Evolutionary conservation across 2,113 vertebrate genomes (phyloP).

Genomic region (Panurus biarmicus): DNA sequence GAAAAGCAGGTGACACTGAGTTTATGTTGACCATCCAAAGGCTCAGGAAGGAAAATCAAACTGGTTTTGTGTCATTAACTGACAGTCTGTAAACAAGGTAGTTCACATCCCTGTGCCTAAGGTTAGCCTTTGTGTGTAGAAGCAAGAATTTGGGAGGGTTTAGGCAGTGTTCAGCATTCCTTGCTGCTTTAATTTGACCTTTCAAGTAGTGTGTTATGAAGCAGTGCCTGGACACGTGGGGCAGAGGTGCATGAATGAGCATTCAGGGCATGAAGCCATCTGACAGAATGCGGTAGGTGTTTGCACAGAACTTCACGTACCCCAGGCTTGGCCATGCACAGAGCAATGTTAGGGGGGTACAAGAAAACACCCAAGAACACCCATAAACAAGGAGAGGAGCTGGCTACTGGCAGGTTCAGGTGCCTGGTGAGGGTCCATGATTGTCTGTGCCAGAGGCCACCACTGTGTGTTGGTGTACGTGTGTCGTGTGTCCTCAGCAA

Average conservation of each 20-base stretch:
- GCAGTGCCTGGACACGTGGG: not conserved
- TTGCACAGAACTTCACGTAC: not conserved
- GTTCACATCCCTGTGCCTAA: conserved; percentile 13
- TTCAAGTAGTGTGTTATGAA: not conserved
- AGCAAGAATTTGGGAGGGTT: not conserved
- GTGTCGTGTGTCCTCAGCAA: not conserved
- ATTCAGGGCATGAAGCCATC: not conserved
- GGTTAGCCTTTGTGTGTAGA: conserved; percentile 14
- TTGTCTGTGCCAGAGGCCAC: not conserved
- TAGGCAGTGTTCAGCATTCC: not conserved
- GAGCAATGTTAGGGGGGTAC: not conserved
- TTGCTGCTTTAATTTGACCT: not conserved
- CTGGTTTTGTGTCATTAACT: conserved; percentile 35
- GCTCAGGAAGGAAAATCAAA: conserved; percentile 26
- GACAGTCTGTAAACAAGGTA: conserved; percentile 33
- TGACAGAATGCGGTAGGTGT: not conserved
- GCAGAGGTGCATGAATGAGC: not conserved
- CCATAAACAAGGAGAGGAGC: not conserved
- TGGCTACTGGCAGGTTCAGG: not conserved
- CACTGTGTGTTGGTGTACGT: fast-evolving
- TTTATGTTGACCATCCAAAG: conserved; percentile 51
- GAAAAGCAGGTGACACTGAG: not conserved
- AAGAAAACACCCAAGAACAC: not conserved
- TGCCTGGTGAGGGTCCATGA: not conserved
- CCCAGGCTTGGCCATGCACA: not conserved